Percentiles rank a stretch among this genome's conserved stretches.
Evolutionary conservation across 2,113 vertebrate genomes (phyloP).

Genomic region (Zosterops pallidus): DNA sequence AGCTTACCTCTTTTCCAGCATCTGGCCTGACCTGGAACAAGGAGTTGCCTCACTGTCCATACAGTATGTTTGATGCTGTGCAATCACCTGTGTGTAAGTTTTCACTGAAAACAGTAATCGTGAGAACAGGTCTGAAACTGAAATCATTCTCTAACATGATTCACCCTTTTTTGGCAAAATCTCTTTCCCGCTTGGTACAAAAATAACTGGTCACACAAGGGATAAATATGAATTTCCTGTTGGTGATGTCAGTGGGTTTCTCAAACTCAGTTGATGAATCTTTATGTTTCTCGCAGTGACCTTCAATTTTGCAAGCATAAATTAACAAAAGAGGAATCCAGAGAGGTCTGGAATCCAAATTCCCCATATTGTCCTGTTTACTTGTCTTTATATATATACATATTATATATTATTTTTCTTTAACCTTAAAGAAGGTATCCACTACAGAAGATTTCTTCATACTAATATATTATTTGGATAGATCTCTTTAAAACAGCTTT

Average conservation of each 20-base stretch:
- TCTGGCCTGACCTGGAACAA: not conserved
- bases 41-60: not conserved
- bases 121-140: not conserved
- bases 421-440: not conserved
- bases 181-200: not conserved
- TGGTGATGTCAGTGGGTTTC: not conserved
- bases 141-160: not conserved
- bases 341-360: not conserved
- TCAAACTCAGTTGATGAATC: not conserved
- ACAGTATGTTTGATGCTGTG: not conserved
- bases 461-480: not conserved
- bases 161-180: not conserved
- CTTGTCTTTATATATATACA: not conserved
- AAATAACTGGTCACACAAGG: not conserved
- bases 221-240: not conserved
- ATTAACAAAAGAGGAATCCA: not conserved
- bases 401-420: too few species aligned
- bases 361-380: not conserved
- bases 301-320: not conserved
- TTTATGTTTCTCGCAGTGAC: not conserved
- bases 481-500: not conserved
- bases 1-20: not conserved
- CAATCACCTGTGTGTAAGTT: not conserved
- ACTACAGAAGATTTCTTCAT: not conserved
- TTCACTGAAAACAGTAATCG: not conserved